Evolutionary conservation across 2,888 invertebrate species (phyloP).

Genomic region (Chymomyza fuscimana): DNA sequence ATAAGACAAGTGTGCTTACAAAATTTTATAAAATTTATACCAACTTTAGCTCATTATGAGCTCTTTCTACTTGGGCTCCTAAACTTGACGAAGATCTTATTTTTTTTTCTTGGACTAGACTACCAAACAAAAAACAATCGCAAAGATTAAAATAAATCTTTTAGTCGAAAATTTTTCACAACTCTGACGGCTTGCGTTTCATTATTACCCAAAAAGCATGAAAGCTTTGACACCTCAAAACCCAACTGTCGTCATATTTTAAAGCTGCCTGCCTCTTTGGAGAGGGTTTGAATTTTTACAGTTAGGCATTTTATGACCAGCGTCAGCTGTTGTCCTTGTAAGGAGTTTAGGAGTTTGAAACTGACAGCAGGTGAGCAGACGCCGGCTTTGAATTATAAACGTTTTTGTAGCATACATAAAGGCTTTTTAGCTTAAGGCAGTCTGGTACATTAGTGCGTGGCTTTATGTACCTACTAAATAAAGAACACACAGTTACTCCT

Average conservation of each 20-base stretch:
- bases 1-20: too few relatives aligned
- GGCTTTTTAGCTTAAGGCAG: conserved; percentile 10
- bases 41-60: too few relatives aligned
- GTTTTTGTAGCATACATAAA: conserved; percentile 3
- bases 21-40: too few relatives aligned
- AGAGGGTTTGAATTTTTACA: conserved; percentile 37
- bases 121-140: too few relatives aligned
- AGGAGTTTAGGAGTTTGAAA: conserved; percentile 11
- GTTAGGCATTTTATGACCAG: conserved; percentile 11
- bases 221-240: too few relatives aligned
- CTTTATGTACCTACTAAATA: conserved; percentile 33
- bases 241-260: background rate
- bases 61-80: too few relatives aligned
- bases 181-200: too few relatives aligned
- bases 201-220: too few relatives aligned
- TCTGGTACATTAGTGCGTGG: background rate
- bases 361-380: conserved; percentile 7
- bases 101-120: too few relatives aligned
- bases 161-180: too few relatives aligned
- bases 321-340: conserved; percentile 23
- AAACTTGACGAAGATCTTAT: too few relatives aligned
- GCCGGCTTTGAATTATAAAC: conserved; percentile 28
- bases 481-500: conserved; percentile 27
- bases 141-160: too few relatives aligned
- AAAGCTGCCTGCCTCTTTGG: background rate